Evolutionary conservation across 2,888 invertebrate species (phyloP).

Genomic region (Lepidocyrtoides sp.): DNA sequence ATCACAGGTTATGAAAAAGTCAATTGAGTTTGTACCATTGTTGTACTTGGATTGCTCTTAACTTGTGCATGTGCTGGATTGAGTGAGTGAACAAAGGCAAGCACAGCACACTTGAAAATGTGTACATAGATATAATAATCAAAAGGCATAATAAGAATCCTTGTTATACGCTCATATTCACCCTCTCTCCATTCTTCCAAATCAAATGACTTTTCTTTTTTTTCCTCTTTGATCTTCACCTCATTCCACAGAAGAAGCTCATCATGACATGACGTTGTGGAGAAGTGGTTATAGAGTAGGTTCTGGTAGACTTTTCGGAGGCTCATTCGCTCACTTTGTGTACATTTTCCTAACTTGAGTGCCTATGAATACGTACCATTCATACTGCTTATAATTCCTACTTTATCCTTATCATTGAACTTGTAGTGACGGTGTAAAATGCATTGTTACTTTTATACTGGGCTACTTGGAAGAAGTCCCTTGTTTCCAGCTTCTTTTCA

Average conservation of each 20-base stretch:
- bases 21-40: slow-evolving; percentile 81
- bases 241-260: slow-evolving; percentile 64
- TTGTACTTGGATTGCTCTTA: not conserved
- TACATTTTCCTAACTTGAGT: too few relatives aligned
- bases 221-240: slow-evolving; percentile 68
- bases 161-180: slow-evolving; percentile 26
- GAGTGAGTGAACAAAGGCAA: not conserved
- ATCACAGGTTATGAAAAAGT: slow-evolving; percentile 83
- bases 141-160: slow-evolving; percentile 49
- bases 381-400: slow-evolving; percentile 2
- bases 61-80: not conserved
- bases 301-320: slow-evolving; percentile 72
- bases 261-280: not conserved
- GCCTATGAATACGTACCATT: not conserved
- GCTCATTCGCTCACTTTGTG: slow-evolving; percentile 19
- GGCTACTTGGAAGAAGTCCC: slow-evolving; percentile 47
- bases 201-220: slow-evolving; percentile 68
- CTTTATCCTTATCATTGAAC: not conserved
- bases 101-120: not conserved
- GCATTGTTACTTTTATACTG: slow-evolving; percentile 44
- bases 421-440: not conserved
- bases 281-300: slow-evolving; percentile 15
- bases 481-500: slow-evolving; percentile 52
- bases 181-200: slow-evolving; percentile 27
- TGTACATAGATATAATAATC: not conserved